These are phyloP conservation scores for Hemitrygon akajei DNA, from an alignment of 2,797 vertebrate genomes.

Conservation along the genomic window DNA sequence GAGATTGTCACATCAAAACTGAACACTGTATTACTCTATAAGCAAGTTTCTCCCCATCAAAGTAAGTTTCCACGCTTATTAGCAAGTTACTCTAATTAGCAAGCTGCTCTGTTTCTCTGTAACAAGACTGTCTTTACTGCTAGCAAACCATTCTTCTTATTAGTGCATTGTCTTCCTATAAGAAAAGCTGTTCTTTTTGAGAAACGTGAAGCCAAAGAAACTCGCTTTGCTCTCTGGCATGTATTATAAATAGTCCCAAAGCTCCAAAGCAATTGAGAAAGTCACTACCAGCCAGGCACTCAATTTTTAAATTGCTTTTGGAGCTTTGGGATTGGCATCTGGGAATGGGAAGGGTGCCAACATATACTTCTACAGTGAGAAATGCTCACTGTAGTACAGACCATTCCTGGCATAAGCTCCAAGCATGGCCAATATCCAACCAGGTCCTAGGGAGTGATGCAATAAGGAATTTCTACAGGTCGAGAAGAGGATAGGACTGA, in stretches of 20 bases:
- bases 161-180: neutral
- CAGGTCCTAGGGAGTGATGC: neutral
- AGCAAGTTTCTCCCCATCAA: neutral
- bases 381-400: neutral
- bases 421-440: neutral
- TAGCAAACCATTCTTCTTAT: slow-evolving; percentile 16
- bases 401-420: neutral
- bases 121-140: slow-evolving; percentile 22
- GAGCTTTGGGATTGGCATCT: slow-evolving; percentile 33
- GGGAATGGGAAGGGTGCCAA: slow-evolving; percentile 25
- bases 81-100: slow-evolving; percentile 16
- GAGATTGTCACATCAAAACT: neutral
- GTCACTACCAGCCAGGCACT: slow-evolving; percentile 18
- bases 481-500: neutral
- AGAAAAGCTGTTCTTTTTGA: slow-evolving; percentile 32
- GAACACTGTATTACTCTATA: neutral
- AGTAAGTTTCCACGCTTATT: neutral
- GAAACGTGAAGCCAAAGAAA: slow-evolving; percentile 6
- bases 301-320: slow-evolving; percentile 35
- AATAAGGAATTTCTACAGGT: neutral
- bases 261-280: slow-evolving; percentile 31
- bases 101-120: slow-evolving; percentile 8
- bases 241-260: slow-evolving; percentile 30
- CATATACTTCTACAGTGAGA: neutral
- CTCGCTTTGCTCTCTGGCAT: slow-evolving; percentile 34